These are phyloP conservation scores for Zaprionus bogoriensis DNA, from an alignment of 2,888 invertebrate species.

Conservation along the genomic window DNA sequence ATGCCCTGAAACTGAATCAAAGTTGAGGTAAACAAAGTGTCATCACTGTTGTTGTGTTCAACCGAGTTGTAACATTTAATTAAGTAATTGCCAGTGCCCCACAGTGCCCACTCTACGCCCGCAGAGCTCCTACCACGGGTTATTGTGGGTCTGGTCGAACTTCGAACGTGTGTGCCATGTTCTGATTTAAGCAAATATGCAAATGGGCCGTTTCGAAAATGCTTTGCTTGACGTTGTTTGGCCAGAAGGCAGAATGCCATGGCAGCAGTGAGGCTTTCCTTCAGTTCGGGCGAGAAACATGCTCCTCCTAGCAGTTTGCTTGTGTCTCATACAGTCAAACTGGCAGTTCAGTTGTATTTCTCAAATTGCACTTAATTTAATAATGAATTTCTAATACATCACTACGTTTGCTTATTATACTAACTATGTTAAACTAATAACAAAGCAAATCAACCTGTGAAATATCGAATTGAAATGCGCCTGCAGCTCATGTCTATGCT, in stretches of 20 bases:
- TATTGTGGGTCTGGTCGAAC: neutral
- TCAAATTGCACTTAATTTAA: too few species aligned
- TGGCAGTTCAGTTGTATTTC: too few species aligned
- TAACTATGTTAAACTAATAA: too few species aligned
- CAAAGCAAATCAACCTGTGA: too few species aligned
- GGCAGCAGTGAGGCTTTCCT: neutral
- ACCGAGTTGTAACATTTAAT: slow-evolving; percentile 34
- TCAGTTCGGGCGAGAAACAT: neutral
- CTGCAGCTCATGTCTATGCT: too few species aligned
- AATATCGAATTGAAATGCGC: too few species aligned
- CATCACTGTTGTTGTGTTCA: neutral
- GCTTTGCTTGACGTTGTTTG: neutral
- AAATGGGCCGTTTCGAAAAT: neutral
- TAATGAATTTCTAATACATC: too few species aligned
- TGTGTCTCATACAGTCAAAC: too few species aligned
- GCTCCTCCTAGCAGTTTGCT: too few species aligned
- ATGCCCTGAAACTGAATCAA: neutral
- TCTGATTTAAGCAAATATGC: slow-evolving; percentile 1
- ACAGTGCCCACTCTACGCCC: neutral
- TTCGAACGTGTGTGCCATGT: neutral
- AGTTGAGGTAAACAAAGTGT: neutral
- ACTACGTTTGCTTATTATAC: too few species aligned
- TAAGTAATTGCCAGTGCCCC: slow-evolving; percentile 47
- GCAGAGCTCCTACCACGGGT: neutral
- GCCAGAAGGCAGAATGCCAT: neutral